Evolutionary conservation across 2,113 vertebrate genomes (phyloP).

Genomic region (Riparia riparia): DNA sequence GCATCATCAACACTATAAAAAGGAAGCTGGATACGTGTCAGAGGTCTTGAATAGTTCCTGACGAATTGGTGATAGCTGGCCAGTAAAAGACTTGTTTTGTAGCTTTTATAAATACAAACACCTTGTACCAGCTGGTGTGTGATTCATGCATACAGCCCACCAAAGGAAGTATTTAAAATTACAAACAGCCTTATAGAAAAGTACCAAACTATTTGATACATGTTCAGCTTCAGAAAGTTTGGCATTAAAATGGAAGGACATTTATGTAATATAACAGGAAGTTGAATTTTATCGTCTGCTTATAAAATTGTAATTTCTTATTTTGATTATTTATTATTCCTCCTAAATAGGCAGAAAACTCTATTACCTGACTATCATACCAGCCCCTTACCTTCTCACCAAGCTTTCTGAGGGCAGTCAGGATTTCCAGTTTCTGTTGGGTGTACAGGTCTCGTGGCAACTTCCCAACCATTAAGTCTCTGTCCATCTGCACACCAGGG

Average conservation of each 20-base stretch:
- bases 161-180: background rate
- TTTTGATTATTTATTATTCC: background rate
- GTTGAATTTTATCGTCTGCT: background rate
- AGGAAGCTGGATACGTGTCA: background rate
- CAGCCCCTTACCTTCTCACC: constrained; percentile 89
- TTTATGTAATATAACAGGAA: background rate
- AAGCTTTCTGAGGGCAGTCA: constrained; percentile 94
- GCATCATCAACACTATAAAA: background rate
- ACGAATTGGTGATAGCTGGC: background rate
- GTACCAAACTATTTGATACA: background rate
- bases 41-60: background rate
- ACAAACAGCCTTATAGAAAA: background rate
- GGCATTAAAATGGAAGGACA: background rate
- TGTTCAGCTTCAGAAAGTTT: background rate
- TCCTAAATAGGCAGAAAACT: background rate
- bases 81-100: background rate
- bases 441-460: constrained; percentile 85
- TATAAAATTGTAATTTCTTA: background rate
- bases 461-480: constrained; percentile 96
- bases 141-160: background rate
- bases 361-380: background rate
- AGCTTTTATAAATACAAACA: background rate
- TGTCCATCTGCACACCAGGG: constrained; percentile 86
- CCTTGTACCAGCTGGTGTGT: background rate
- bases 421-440: constrained; percentile 95